These are phyloP conservation scores for Enteromius argenteus DNA, from an alignment of 2,797 vertebrate genomes.

Conservation along the genomic window DNA sequence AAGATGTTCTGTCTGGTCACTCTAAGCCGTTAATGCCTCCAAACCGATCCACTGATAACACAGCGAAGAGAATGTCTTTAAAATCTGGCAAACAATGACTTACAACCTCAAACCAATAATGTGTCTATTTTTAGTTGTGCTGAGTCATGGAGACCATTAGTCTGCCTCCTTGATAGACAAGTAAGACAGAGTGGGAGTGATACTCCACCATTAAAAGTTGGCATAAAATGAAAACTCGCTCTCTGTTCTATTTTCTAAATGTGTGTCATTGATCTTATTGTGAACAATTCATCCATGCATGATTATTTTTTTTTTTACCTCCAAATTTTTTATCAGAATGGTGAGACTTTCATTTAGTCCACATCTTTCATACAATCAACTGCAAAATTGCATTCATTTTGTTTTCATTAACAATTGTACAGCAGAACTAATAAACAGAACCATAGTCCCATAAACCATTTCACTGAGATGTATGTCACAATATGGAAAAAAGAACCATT, in stretches of 20 bases:
- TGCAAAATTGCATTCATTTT: background rate
- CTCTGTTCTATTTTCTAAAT: background rate
- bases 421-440: background rate
- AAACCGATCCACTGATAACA: background rate
- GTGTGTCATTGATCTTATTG: background rate
- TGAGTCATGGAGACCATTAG: background rate
- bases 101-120: background rate
- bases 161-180: background rate
- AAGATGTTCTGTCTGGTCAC: slow-evolving; percentile 11
- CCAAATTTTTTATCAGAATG: background rate
- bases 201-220: background rate
- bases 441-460: background rate
- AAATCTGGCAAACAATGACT: background rate
- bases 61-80: background rate
- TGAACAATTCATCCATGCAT: background rate
- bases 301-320: background rate
- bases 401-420: background rate
- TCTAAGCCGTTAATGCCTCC: slow-evolving; percentile 31
- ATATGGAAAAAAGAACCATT: background rate
- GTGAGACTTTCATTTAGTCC: background rate
- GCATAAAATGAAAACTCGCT: background rate
- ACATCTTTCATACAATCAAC: background rate
- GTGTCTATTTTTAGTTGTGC: background rate
- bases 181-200: background rate
- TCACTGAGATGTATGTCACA: background rate